phyloP scores from a whole-genome alignment of 2,888 invertebrate genomes.

The Venustoraphidia nigricollis region DNA sequence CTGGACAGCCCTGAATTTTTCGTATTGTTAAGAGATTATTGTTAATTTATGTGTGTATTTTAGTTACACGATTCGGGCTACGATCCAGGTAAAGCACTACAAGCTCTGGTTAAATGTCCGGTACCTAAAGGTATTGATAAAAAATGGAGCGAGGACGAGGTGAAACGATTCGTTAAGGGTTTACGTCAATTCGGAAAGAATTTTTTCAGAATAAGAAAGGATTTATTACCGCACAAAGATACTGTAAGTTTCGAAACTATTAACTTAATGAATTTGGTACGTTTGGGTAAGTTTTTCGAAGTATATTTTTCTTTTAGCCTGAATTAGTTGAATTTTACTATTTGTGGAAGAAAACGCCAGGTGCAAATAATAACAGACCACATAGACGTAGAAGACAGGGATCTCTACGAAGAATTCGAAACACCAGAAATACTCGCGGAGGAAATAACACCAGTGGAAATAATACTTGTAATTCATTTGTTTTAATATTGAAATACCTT shows the following conservation, averaged over 20 bases:
- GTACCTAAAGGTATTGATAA: constrained; percentile 94
- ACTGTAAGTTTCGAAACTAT: constrained; percentile 42
- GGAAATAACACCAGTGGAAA: constrained; percentile 28
- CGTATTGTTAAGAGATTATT: not conserved
- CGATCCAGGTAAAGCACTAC: constrained; percentile 89
- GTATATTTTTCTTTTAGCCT: constrained; percentile 35
- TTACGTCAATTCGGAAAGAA: constrained; percentile 97
- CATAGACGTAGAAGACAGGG: constrained; percentile 67
- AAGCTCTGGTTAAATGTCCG: constrained; percentile 92
- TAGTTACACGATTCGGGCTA: constrained; percentile 91
- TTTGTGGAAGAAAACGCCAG: constrained; percentile 98
- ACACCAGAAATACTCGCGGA: constrained; percentile 74
- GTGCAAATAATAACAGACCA: constrained; percentile 91
- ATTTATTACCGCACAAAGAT: constrained; percentile 90
- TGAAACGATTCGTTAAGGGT: constrained; percentile 96
- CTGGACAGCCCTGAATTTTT: no score
- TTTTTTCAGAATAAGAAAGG: constrained; percentile 94
- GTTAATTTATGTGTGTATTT: constrained; percentile 12
- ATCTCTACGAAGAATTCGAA: constrained; percentile 73
- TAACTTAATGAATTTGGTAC: not conserved
- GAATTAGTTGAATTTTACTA: constrained; percentile 98
- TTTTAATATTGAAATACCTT: no score
- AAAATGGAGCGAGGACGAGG: constrained; percentile 97
- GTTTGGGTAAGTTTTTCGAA: not conserved
- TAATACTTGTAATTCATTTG: no score